Evolutionary conservation across 2,888 invertebrate species (phyloP).

Genomic region (Nematopogon swammerdamellus): DNA sequence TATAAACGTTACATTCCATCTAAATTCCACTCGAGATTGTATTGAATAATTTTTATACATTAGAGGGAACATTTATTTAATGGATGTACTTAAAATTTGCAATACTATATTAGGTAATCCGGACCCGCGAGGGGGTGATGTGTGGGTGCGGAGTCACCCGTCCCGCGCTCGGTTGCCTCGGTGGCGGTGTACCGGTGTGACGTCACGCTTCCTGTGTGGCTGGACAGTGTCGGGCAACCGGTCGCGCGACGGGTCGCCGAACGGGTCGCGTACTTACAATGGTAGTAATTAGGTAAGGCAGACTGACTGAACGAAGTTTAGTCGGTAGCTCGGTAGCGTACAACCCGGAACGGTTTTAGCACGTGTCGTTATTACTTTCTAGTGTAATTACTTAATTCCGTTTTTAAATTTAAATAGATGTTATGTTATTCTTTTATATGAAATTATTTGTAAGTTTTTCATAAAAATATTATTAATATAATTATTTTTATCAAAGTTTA

Average conservation of each 20-base stretch:
- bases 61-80: not conserved
- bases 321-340: constrained; percentile 47
- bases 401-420: constrained; percentile 49
- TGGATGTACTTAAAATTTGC: not conserved
- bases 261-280: not conserved
- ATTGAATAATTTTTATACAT: not conserved
- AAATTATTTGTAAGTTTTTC: constrained; percentile 53
- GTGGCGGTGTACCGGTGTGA: too few species aligned
- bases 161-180: too few species aligned
- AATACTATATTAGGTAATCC: not conserved
- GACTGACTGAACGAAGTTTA: constrained; percentile 17
- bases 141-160: too few species aligned
- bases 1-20: not conserved
- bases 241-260: too few species aligned
- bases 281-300: not conserved
- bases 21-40: not conserved
- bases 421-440: constrained; percentile 57
- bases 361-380: constrained; percentile 47
- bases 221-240: too few species aligned
- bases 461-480: constrained; percentile 58
- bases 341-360: constrained; percentile 46
- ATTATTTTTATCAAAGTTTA: constrained; percentile 61
- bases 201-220: too few species aligned
- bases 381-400: constrained; percentile 34
- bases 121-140: too few species aligned